phyloP scores from a whole-genome alignment of 2,888 invertebrate species.

The Hipparchia sbordonii region DNA sequence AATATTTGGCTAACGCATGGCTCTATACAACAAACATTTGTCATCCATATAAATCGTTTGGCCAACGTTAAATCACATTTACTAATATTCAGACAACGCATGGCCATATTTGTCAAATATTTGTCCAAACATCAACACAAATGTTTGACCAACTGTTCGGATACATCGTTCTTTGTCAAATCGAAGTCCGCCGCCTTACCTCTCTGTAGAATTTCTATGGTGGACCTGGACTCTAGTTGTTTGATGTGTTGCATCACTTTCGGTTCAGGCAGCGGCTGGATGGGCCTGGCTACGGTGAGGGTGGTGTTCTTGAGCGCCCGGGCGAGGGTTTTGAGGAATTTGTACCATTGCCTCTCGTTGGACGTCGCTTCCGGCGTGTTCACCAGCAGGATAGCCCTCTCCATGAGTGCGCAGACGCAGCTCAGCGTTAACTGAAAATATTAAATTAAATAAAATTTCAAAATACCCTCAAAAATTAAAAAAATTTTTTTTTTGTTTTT shows the following conservation, averaged over 20 bases:
- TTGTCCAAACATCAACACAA: slow-evolving; percentile 58
- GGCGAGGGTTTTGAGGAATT: slow-evolving; percentile 79
- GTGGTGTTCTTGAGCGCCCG: slow-evolving; percentile 69
- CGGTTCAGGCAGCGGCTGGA: slow-evolving; percentile 52
- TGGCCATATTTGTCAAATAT: background rate
- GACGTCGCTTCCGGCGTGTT: slow-evolving; percentile 71
- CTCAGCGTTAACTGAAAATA: slow-evolving; percentile 64
- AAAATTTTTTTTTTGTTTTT: too few species aligned
- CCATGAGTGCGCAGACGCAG: slow-evolving; percentile 67
- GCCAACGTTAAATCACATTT: slow-evolving; percentile 20
- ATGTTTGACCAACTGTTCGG: slow-evolving; percentile 63
- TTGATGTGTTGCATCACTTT: slow-evolving; percentile 61
- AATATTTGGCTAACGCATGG: background rate
- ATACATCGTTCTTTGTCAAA: slow-evolving; percentile 63
- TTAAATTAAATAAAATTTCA: background rate
- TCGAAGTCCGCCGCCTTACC: slow-evolving; percentile 70
- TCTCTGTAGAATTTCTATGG: slow-evolving; percentile 70
- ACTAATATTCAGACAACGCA: background rate
- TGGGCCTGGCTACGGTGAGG: slow-evolving; percentile 59
- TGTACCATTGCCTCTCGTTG: slow-evolving; percentile 78
- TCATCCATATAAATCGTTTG: background rate
- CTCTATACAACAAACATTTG: background rate
- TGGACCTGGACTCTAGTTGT: slow-evolving; percentile 65
- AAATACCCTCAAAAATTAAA: too few species aligned
- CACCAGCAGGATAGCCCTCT: slow-evolving; percentile 60